Conservation (phyloP, 2,888 invertebrate genomes). For the Cheilosia vernalis region DNA sequence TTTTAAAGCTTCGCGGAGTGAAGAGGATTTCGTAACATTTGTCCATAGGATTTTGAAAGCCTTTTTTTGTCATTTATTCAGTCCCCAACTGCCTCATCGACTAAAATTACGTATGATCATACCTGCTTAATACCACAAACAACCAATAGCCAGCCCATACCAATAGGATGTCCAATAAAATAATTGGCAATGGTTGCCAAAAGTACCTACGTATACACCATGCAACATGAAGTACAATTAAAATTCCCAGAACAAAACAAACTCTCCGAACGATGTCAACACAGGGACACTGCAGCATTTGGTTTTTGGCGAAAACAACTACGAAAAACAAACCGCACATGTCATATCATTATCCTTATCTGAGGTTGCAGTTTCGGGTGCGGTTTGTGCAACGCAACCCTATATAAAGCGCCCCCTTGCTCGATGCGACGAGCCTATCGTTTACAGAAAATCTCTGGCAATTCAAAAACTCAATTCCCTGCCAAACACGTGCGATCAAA, state of each 20-base stretch:
- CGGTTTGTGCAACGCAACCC: conserved; percentile 1
- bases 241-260: conserved; percentile 40
- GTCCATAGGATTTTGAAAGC: too few species aligned
- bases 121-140: neutral
- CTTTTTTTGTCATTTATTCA: too few species aligned
- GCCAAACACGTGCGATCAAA: conserved; percentile 72
- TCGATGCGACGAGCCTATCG: conserved; percentile 59
- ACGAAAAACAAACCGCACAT: conserved; percentile 45
- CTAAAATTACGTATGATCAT: too few species aligned
- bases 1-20: too few species aligned
- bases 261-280: conserved; percentile 36
- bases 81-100: too few species aligned
- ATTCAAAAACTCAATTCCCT: conserved; percentile 45
- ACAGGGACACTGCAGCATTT: conserved; percentile 69
- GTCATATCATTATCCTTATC: conserved; percentile 70
- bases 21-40: too few species aligned
- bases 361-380: conserved; percentile 69
- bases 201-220: neutral
- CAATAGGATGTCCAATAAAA: neutral
- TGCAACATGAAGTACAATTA: conserved; percentile 49
- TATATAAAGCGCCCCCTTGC: neutral
- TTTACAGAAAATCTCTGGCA: conserved; percentile 65
- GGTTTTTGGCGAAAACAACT: conserved; percentile 29
- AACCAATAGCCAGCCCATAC: neutral
- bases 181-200: conserved; percentile 32